These are phyloP conservation scores for Holotrichia oblita DNA, from an alignment of 1,140 invertebrate species.

Conservation along the genomic window DNA sequence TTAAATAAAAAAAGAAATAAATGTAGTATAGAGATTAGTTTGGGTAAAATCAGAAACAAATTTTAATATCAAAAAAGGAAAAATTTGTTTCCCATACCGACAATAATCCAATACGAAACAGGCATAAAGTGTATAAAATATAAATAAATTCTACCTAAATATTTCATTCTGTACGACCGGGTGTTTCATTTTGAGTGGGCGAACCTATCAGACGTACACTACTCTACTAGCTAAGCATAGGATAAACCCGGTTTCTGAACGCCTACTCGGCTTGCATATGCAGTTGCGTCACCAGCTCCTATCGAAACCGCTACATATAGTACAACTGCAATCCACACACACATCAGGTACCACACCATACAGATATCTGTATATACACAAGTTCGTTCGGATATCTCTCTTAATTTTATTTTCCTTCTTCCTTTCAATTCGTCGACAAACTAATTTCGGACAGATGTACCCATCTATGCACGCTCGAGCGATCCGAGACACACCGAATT, in stretches of 20 bases:
- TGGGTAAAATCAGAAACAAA: no score
- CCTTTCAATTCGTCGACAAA: background rate
- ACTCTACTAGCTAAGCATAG: background rate
- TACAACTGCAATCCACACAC: background rate
- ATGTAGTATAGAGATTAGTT: no score
- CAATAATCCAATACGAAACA: no score
- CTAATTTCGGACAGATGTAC: slow-evolving; percentile 12
- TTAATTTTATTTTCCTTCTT: background rate
- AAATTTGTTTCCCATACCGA: no score
- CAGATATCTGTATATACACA: background rate
- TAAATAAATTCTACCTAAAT: background rate
- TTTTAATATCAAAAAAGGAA: no score
- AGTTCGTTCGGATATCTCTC: background rate
- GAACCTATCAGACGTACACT: background rate
- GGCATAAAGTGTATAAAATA: background rate
- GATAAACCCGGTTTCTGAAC: background rate
- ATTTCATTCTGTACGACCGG: slow-evolving; percentile 7
- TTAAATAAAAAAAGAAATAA: no score
- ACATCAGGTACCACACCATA: background rate
- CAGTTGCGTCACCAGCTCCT: background rate
- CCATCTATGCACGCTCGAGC: background rate
- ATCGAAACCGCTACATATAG: background rate
- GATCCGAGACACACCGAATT: background rate
- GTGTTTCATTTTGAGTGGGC: background rate
- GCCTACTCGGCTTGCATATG: slow-evolving; percentile 15